These are phyloP conservation scores for Rhinogobius similis DNA, from an alignment of 2,113 vertebrate genomes.

Conservation along the genomic window DNA sequence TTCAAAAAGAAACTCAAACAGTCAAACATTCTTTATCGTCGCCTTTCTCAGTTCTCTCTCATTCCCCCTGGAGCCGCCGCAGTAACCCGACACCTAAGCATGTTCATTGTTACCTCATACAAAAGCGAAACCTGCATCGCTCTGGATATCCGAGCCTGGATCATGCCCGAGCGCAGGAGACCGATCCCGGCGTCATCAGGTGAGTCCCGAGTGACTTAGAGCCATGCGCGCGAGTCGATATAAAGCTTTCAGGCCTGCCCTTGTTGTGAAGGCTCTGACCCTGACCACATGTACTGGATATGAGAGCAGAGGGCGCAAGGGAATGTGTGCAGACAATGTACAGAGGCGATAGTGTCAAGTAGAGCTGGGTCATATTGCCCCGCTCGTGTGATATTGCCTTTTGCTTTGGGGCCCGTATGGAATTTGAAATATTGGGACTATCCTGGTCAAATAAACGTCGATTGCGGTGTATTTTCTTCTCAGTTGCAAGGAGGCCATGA, in stretches of 20 bases:
- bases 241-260: not conserved
- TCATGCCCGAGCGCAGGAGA: not conserved
- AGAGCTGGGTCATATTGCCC: not conserved
- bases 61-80: not conserved
- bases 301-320: not conserved
- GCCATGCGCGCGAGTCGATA: not conserved
- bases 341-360: not conserved
- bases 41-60: not conserved
- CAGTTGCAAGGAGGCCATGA: too few species aligned
- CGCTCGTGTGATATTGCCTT: not conserved
- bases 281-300: not conserved
- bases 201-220: not conserved
- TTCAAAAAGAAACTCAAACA: too few species aligned
- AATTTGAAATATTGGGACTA: too few species aligned
- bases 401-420: not conserved
- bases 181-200: not conserved
- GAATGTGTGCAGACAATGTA: not conserved
- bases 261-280: conserved; percentile 1
- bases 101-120: not conserved
- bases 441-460: too few species aligned
- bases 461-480: too few species aligned
- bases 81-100: not conserved
- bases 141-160: not conserved
- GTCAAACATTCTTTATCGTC: not conserved
- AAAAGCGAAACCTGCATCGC: not conserved